Conservation (phyloP, 2,888 invertebrate species). For the Synanthedon andrenaeformis region DNA sequence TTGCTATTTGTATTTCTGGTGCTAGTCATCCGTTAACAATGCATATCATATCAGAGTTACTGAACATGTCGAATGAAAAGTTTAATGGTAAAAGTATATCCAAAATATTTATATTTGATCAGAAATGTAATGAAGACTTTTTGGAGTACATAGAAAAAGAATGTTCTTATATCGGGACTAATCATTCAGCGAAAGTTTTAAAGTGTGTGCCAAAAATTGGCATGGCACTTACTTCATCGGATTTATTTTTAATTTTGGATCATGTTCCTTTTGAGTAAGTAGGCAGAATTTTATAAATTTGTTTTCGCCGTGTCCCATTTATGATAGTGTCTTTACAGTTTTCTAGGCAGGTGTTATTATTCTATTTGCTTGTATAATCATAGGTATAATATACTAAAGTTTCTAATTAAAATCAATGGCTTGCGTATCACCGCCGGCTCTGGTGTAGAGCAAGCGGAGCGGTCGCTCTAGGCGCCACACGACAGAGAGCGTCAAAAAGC, state of each 20-base stretch:
- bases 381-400: no score
- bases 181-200: conserved; percentile 35
- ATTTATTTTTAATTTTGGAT: conserved; percentile 65
- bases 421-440: no score
- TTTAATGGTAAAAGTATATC: conserved; percentile 21
- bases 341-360: no score
- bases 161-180: conserved; percentile 34
- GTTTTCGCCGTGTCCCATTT: background rate
- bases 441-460: no score
- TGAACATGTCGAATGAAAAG: conserved; percentile 24
- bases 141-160: conserved; percentile 41
- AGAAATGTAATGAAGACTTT: conserved; percentile 25
- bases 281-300: background rate
- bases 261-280: conserved; percentile 49
- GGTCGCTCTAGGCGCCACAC: no score
- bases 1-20: conserved; percentile 43
- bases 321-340: no score
- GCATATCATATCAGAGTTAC: conserved; percentile 41
- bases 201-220: conserved; percentile 52
- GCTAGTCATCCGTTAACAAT: conserved; percentile 35
- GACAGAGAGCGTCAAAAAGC: no score
- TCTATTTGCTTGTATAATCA: no score
- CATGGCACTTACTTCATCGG: conserved; percentile 51
- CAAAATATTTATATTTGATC: conserved; percentile 46
- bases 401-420: no score